These are phyloP conservation scores for Coronaproctus castanopsis DNA, from an alignment of 2,888 invertebrate species.

Conservation along the genomic window DNA sequence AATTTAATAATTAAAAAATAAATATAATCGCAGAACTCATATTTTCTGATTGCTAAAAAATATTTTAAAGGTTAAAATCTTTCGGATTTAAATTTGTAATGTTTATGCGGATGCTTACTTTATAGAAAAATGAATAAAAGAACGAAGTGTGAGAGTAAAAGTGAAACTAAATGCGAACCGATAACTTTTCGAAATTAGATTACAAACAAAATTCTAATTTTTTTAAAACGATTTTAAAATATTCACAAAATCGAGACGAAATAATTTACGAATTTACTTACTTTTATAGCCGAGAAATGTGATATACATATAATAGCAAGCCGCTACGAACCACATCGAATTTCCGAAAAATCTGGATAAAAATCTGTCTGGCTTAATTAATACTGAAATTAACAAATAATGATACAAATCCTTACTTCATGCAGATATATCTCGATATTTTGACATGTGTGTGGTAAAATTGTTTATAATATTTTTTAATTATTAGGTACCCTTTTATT, in stretches of 20 bases:
- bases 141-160: no score
- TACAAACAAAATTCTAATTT: no score
- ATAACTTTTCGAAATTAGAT: neutral
- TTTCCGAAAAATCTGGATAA: slow-evolving; percentile 71
- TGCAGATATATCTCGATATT: no score
- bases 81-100: no score
- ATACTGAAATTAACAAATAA: slow-evolving; percentile 34
- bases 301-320: slow-evolving; percentile 85
- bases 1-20: slow-evolving; percentile 4
- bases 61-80: neutral
- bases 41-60: slow-evolving; percentile 2
- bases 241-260: neutral
- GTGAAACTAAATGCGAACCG: neutral
- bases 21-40: neutral
- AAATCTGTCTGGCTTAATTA: slow-evolving; percentile 56
- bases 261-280: slow-evolving; percentile 31
- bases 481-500: no score
- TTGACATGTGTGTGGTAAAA: no score
- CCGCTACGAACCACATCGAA: slow-evolving; percentile 76
- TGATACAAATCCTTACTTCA: slow-evolving; percentile 3
- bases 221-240: no score
- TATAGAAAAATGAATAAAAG: no score
- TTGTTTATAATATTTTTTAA: no score
- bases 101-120: no score
- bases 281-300: slow-evolving; percentile 92